phyloP scores from a whole-genome alignment of 2,888 invertebrate species.

The Agonopterix subpropinquella region DNA sequence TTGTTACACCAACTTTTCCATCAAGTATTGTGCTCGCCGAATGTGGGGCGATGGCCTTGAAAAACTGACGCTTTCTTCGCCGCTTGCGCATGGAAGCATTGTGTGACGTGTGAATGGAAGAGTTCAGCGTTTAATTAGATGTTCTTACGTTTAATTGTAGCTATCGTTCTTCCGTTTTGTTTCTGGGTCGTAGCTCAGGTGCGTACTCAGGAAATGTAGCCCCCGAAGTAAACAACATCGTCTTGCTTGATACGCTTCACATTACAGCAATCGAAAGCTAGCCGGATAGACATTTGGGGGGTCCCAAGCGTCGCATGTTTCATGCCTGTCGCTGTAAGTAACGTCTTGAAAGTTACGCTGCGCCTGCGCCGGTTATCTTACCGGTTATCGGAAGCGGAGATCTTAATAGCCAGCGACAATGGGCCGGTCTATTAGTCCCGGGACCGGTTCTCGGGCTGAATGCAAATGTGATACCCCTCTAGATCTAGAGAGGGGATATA shows the following conservation, averaged over 20 bases:
- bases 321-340: conserved; percentile 8
- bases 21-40: conserved; percentile 18
- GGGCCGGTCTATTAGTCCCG: conserved; percentile 32
- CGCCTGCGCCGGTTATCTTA: background rate
- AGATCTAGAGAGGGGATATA: too few species aligned
- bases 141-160: conserved; percentile 15
- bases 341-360: conserved; percentile 18
- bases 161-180: conserved; percentile 7
- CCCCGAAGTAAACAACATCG: too few species aligned
- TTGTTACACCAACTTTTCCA: conserved; percentile 9
- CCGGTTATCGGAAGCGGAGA: conserved; percentile 23
- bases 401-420: conserved; percentile 39
- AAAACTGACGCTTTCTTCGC: conserved; percentile 27
- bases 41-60: conserved; percentile 31
- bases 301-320: too few species aligned
- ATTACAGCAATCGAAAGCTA: too few species aligned
- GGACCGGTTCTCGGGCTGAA: conserved; percentile 20
- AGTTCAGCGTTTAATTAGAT: conserved; percentile 19
- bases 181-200: conserved; percentile 14
- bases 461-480: conserved; percentile 21
- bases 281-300: too few species aligned
- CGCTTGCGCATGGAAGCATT: conserved; percentile 16
- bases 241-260: too few species aligned
- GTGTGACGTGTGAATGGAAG: conserved; percentile 15
- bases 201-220: too few species aligned